These are phyloP conservation scores for Porites lutea DNA, from an alignment of 64 coral and sea anemone genomes.

Conservation along the genomic window DNA sequence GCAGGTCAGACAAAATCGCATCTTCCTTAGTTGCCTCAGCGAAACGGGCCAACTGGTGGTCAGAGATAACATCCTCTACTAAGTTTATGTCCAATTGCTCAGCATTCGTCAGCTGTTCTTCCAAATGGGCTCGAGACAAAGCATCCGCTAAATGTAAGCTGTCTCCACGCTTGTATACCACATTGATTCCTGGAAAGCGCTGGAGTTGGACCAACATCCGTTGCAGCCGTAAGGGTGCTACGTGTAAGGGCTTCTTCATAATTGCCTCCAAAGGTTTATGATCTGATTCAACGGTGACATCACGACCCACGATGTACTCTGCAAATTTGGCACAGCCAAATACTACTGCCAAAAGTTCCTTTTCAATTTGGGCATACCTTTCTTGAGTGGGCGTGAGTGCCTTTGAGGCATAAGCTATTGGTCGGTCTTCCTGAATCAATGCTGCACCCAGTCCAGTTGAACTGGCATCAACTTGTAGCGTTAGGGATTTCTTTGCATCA, in stretches of 20 bases:
- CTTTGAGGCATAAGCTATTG: constrained; percentile 15
- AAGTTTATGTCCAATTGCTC: too few relatives aligned
- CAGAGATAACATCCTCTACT: too few relatives aligned
- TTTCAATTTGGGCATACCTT: neutral
- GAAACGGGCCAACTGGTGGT: constrained; percentile 20
- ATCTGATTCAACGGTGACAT: neutral
- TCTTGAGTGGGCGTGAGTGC: neutral
- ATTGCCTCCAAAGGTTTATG: constrained; percentile 41
- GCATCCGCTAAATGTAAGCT: neutral
- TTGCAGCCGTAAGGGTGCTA: constrained; percentile 6
- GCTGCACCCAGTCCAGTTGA: neutral
- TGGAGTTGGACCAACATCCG: constrained; percentile 46
- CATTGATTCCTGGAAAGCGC: constrained; percentile 11
- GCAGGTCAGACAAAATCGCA: constrained; percentile 36
- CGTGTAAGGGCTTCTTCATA: constrained; percentile 11
- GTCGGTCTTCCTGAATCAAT: neutral
- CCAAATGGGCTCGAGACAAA: too few relatives aligned
- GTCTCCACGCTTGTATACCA: constrained; percentile 12
- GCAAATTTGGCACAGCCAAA: constrained; percentile 64
- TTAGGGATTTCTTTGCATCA: neutral
- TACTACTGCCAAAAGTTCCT: neutral
- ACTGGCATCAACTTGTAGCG: constrained; percentile 43
- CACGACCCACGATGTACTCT: constrained; percentile 35
- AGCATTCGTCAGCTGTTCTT: too few relatives aligned
- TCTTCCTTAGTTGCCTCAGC: constrained; percentile 12